Base-by-base conservation (phyloP, 2,797 vertebrate genomes). In the Ptychobarbus kaznakovi region DNA sequence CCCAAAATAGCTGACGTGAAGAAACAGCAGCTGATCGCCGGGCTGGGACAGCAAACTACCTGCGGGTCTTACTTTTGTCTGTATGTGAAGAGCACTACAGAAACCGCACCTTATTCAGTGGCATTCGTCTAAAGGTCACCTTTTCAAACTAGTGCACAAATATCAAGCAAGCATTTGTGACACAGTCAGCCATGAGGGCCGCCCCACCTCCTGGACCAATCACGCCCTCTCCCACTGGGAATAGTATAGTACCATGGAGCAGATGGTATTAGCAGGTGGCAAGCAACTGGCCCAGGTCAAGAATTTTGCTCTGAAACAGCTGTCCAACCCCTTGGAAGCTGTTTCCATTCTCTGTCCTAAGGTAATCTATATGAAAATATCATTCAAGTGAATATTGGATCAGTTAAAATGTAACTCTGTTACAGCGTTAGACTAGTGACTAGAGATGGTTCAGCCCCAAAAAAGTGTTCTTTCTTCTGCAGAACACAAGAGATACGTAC, bases 221-320 rank as follows among this genome's bases (percentile, higher is more conserved):
- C 77, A 81, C 58, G 35, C 70, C 72, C 46, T 51, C 40, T 73
- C 66, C 86, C 80, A 66, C 42, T 49, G 63, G 61, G 83, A 82
- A 22, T 38, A 49, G 56, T 86, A 32, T 32, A 76, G 86, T 82
- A 85, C 72, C 46, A 72, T 56, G 78, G 78, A 79, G 78, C 90
- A 89, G 87, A 83, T 92, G 91, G 89, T 82, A 83, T 82, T 68
- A 51, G 72, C 61, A 32, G 68, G 44, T 85, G 86, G 86, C 80
- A 88, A 83, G 86, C 15, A 79, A 72, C 69, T 88, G 82, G 86
- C 86, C 84, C 76, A 40, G 77, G 32, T 77, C 56, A 79, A 82
- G 49, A 65, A 68, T 63, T 89, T 81, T 75, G 83, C 76, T 69
- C 61, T 81, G 85, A 87, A 90, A 89, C 91, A 91, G 89, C 89